Conservation (phyloP, 2,888 invertebrate genomes). For the Pilophorus perplexus region DNA sequence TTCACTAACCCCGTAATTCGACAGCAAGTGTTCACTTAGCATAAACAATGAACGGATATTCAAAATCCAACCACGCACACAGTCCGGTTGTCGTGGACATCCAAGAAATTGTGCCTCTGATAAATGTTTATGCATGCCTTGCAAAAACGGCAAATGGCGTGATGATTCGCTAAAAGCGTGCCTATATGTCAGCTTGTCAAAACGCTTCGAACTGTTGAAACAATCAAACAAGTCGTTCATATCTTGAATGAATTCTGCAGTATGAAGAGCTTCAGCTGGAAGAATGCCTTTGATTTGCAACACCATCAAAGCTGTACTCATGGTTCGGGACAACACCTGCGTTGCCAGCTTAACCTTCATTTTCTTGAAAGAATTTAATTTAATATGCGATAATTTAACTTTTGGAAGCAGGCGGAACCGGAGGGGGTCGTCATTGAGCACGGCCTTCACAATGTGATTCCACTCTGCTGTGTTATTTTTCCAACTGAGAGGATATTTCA, state of each 20-base stretch:
- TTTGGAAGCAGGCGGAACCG: slow-evolving; percentile 1
- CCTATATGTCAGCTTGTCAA: slow-evolving; percentile 1
- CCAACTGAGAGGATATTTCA: not conserved
- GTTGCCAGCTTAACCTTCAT: slow-evolving; percentile 5
- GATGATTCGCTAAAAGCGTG: not conserved
- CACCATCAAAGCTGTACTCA: not conserved
- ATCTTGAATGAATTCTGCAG: too few species aligned
- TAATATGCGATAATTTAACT: not conserved
- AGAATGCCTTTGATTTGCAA: too few species aligned
- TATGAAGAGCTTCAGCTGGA: too few species aligned
- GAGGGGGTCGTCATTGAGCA: not conserved
- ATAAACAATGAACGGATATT: too few species aligned
- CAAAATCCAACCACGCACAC: not conserved
- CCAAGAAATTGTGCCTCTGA: not conserved
- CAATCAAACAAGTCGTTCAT: too few species aligned
- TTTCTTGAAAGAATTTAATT: not conserved
- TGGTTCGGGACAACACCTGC: not conserved
- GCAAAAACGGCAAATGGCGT: not conserved
- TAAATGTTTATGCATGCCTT: not conserved
- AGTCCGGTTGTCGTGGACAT: not conserved
- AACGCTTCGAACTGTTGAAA: slow-evolving; percentile 4
- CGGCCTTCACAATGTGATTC: not conserved
- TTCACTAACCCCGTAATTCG: too few species aligned
- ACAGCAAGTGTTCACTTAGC: not conserved
- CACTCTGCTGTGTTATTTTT: not conserved